Evolutionary conservation across 1,140 invertebrate genomes (phyloP), one percentile per base, ranked within the genome.

Genomic region (Antheraea mylitta): DNA sequence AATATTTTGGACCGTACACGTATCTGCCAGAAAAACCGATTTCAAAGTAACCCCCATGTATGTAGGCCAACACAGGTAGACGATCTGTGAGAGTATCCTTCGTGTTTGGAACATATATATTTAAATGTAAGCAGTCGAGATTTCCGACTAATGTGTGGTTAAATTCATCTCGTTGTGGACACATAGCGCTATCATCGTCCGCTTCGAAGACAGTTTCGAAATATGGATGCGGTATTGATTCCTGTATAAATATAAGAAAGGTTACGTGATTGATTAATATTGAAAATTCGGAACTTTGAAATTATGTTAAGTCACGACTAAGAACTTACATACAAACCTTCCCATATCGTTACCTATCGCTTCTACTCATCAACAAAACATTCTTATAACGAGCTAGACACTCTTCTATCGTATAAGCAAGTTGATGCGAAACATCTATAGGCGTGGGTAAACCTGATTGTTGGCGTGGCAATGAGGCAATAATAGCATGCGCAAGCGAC

Each of bases 41-140:
- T 7, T 85, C 78, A 74, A 95, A 95, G 36, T 85, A 93, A 18
- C 96, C 96, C 7, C 96, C 96, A 79, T 96, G 94, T 42, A 42
- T 9, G 38, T 59, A 59, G 16, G 22, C 18, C 30, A 63, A 7
- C 13, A 64, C 62, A 16, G 62, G 62, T 30, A 64, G 13, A 18
- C 16, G 16, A 18, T 36, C n/a, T n/a, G 5, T 42, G 10, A n/a
- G 16, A 38, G 8, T 64, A 16, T 16, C 62, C 11, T 42, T 42
- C 16, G 62, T 16, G 11, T 64, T 64, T 4, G 62, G 62, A 3
- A 42, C 36, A 18, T 64, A 64, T 16, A 53, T 53, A 13, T 53
- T 53, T n/a, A 53, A 53, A 53, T 53, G 10, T n/a, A 53, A n/a
- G 5, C 62, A 64, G 18, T 64, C 36, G 11, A 64, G 22, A 38